Evolutionary conservation across 2,113 vertebrate genomes (phyloP).

Genomic region (Burhinus oedicnemus): DNA sequence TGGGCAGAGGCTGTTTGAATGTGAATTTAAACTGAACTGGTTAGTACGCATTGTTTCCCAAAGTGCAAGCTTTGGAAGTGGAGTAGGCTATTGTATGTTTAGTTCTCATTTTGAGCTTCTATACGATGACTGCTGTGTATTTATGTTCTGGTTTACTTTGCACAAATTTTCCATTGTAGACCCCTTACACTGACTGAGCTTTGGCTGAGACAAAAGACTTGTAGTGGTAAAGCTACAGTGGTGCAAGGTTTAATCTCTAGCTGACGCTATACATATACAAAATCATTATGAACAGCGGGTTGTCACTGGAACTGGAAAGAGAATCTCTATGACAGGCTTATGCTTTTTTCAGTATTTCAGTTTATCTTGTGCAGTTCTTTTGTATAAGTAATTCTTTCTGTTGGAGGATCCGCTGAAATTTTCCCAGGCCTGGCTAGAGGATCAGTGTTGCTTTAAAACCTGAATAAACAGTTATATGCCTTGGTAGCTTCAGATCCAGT

Average conservation of each 20-base stretch:
- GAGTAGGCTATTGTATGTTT: background rate
- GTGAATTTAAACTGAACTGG: background rate
- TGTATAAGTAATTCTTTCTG: background rate
- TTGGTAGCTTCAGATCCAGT: background rate
- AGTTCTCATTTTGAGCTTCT: background rate
- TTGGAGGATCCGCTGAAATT: background rate
- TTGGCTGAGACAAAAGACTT: background rate
- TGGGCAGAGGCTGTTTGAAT: background rate
- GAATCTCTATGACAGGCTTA: background rate
- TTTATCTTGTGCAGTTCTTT: background rate
- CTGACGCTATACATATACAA: background rate
- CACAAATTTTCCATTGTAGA: background rate
- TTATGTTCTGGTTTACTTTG: background rate
- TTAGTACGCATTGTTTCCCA: background rate
- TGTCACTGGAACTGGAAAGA: background rate
- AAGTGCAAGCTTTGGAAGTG: background rate
- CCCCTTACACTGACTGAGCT: background rate
- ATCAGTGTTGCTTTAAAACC: constrained; percentile 13
- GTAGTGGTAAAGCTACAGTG: background rate
- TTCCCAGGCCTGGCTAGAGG: constrained; percentile 4
- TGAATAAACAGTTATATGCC: background rate
- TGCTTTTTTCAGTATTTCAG: background rate
- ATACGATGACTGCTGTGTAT: background rate
- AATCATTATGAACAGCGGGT: background rate
- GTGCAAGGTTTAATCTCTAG: background rate